These are phyloP conservation scores for Pipistrellus pygmaeus DNA, from an alignment of 2,797 vertebrate species.

Conservation along the genomic window DNA sequence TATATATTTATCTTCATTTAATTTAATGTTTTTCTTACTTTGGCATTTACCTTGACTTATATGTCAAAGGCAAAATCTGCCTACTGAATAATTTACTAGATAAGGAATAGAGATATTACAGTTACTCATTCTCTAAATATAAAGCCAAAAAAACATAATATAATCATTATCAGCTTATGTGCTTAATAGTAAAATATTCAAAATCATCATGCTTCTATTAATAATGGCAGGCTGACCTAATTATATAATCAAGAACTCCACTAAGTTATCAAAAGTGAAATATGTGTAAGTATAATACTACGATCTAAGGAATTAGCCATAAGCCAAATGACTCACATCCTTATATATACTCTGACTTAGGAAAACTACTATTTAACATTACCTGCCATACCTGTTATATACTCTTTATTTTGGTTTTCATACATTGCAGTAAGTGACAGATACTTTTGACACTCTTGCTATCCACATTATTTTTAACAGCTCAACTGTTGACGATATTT, in stretches of 20 bases:
- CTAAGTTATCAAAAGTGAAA: not conserved
- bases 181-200: not conserved
- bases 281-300: not conserved
- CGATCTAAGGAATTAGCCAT: not conserved
- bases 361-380: constrained; percentile 79
- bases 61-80: not conserved
- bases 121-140: not conserved
- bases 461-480: constrained; percentile 84
- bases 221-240: not conserved
- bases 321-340: not conserved
- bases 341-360: constrained; percentile 72
- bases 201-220: constrained; percentile 33
- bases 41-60: not conserved
- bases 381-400: constrained; percentile 72
- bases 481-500: constrained; percentile 81
- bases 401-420: constrained; percentile 82
- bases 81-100: not conserved
- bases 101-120: not conserved
- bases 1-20: not conserved
- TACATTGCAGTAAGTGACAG: constrained; percentile 77
- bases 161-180: not conserved
- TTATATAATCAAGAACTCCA: constrained; percentile 14
- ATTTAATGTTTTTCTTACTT: not conserved
- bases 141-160: not conserved
- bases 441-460: constrained; percentile 85